A percentile compares a stretch with the other conserved stretches of the same genome.
Conservation (phyloP, 1,140 invertebrate species). For the Orius laevigatus region DNA sequence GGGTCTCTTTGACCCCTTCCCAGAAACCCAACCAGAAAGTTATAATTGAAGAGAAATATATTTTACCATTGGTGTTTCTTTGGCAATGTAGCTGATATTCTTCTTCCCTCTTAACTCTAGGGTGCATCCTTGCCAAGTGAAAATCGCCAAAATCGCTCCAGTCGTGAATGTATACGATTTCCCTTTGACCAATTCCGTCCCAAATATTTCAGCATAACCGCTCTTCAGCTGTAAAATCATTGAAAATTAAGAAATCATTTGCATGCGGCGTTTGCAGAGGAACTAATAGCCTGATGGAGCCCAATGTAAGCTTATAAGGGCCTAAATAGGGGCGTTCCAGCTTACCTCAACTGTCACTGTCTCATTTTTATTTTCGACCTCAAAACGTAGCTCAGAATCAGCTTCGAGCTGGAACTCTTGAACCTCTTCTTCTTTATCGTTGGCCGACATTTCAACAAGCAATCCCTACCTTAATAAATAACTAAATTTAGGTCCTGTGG, state of each 20-base stretch:
- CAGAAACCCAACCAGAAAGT: neutral
- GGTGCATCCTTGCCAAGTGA: constrained; percentile 87
- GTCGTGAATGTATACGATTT: constrained; percentile 80
- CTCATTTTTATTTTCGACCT: constrained; percentile 76
- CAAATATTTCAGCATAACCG: constrained; percentile 91
- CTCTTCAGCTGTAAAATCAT: constrained; percentile 46
- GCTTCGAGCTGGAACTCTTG: constrained; percentile 73
- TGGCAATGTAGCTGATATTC: constrained; percentile 84
- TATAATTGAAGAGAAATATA: neutral
- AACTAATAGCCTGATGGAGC: too few species aligned
- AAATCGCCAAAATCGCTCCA: constrained; percentile 89
- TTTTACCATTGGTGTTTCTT: constrained; percentile 81
- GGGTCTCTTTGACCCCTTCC: too few species aligned
- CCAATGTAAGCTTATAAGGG: too few species aligned
- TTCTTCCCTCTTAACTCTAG: constrained; percentile 70
- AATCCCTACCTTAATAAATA: too few species aligned
- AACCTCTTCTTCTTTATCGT: too few species aligned
- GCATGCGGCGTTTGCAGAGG: too few species aligned
- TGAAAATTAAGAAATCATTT: neutral
- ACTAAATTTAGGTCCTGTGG: too few species aligned
- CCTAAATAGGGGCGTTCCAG: too few species aligned
- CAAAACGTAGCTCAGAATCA: constrained; percentile 80
- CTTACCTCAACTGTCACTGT: constrained; percentile 66
- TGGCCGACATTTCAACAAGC: too few species aligned
- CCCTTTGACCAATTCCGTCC: constrained; percentile 86